phyloP scores from a whole-genome alignment of 2,888 invertebrate genomes.

The Dermolepida albohirtum region DNA sequence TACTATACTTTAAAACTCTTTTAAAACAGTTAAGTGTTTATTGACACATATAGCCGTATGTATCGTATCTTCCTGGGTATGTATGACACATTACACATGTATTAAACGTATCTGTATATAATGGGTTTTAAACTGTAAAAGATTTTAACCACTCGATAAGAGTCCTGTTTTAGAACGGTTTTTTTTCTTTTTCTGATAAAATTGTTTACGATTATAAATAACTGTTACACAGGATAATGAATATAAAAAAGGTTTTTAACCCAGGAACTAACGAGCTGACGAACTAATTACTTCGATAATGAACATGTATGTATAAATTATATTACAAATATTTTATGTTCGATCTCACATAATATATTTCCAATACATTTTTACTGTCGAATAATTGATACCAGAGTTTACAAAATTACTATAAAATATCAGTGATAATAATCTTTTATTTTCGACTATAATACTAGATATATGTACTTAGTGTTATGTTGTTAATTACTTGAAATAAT shows the following conservation, averaged over 20 bases:
- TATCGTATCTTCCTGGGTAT: background rate
- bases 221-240: constrained; percentile 37
- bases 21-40: too few relatives aligned
- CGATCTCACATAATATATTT: background rate
- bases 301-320: constrained; percentile 10
- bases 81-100: background rate
- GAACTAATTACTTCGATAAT: constrained; percentile 26
- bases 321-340: constrained; percentile 10
- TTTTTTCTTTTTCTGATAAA: constrained; percentile 39
- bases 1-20: too few relatives aligned
- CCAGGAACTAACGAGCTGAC: constrained; percentile 23
- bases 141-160: constrained; percentile 30
- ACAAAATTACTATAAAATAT: too few relatives aligned
- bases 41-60: too few relatives aligned
- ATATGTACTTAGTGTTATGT: too few relatives aligned
- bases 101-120: constrained; percentile 6
- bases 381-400: too few relatives aligned
- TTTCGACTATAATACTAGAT: too few relatives aligned
- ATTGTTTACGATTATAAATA: constrained; percentile 43
- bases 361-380: background rate
- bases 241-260: constrained; percentile 38
- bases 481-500: too few relatives aligned
- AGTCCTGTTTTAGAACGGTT: constrained; percentile 41
- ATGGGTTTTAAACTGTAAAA: constrained; percentile 32
- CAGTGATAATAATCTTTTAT: too few relatives aligned